These are phyloP conservation scores for Nettapus auritus DNA, from an alignment of 2,113 vertebrate genomes.

Conservation along the genomic window DNA sequence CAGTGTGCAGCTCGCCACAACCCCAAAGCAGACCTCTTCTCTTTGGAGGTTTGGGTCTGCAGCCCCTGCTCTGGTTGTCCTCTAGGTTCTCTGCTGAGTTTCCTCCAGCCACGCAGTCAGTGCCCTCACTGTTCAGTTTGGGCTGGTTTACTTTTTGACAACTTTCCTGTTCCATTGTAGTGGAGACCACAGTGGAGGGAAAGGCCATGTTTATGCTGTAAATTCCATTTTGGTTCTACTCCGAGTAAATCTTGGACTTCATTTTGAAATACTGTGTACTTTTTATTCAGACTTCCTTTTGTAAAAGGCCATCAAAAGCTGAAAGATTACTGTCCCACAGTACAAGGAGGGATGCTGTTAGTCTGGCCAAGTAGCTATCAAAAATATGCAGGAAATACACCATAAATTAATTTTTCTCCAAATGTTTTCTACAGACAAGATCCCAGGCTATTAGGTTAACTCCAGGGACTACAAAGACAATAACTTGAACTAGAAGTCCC, in stretches of 20 bases:
- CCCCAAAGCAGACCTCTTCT: neutral
- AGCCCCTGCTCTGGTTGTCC: neutral
- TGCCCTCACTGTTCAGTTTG: neutral
- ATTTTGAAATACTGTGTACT: constrained; percentile 4
- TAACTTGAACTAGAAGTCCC: constrained; percentile 48
- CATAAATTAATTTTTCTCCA: constrained; percentile 38
- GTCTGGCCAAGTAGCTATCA: constrained; percentile 35
- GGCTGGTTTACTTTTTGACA: neutral
- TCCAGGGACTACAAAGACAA: constrained; percentile 33
- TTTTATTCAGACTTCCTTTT: neutral
- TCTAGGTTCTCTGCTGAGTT: neutral
- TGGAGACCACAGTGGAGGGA: neutral
- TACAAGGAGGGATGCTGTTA: neutral
- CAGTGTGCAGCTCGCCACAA: neutral
- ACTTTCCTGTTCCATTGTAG: neutral
- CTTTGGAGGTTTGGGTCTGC: accelerated
- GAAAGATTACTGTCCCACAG: constrained; percentile 12
- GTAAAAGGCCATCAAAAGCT: neutral
- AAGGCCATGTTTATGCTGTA: neutral
- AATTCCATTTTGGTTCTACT: neutral
- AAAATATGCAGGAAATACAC: constrained; percentile 44
- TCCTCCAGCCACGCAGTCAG: accelerated
- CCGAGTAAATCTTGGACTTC: neutral
- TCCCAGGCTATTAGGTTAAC: constrained; percentile 53
- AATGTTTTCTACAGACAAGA: constrained; percentile 49